phyloP scores from a whole-genome alignment of 2,797 vertebrate species.

The Silurus lanzhouensis region DNA sequence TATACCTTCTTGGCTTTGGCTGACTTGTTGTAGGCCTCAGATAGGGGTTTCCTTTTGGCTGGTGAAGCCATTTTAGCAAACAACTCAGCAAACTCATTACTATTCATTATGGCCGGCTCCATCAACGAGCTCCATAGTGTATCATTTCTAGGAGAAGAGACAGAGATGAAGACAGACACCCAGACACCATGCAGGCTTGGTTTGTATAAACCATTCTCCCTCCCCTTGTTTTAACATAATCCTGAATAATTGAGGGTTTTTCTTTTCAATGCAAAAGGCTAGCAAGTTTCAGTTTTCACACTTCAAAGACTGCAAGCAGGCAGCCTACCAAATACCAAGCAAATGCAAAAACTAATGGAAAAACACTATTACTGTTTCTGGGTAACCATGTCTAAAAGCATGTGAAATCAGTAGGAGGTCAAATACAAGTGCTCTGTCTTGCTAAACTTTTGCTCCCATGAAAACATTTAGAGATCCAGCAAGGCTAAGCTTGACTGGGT shows the following conservation, averaged over 20 bases:
- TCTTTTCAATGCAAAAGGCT: conserved; percentile 10
- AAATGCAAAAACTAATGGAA: conserved; percentile 40
- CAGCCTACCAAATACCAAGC: conserved; percentile 24
- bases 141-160: conserved; percentile 64
- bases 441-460: conserved; percentile 41
- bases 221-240: conserved; percentile 39
- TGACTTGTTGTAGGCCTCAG: conserved; percentile 88
- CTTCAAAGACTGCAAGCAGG: conserved; percentile 44
- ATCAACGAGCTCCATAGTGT: conserved; percentile 88
- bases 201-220: conserved; percentile 16
- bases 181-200: conserved; percentile 24
- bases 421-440: conserved; percentile 36
- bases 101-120: conserved; percentile 83
- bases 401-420: conserved; percentile 47
- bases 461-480: conserved; percentile 52
- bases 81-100: conserved; percentile 89
- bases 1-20: conserved; percentile 87
- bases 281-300: conserved; percentile 41
- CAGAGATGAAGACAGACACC: conserved; percentile 42
- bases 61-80: conserved; percentile 87
- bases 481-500: conserved; percentile 50
- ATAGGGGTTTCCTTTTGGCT: conserved; percentile 88
- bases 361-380: conserved; percentile 38
- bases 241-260: conserved; percentile 29
- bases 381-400: conserved; percentile 37